phyloP scores from a whole-genome alignment of 1,140 invertebrate species.

The Ips nitidus region DNA sequence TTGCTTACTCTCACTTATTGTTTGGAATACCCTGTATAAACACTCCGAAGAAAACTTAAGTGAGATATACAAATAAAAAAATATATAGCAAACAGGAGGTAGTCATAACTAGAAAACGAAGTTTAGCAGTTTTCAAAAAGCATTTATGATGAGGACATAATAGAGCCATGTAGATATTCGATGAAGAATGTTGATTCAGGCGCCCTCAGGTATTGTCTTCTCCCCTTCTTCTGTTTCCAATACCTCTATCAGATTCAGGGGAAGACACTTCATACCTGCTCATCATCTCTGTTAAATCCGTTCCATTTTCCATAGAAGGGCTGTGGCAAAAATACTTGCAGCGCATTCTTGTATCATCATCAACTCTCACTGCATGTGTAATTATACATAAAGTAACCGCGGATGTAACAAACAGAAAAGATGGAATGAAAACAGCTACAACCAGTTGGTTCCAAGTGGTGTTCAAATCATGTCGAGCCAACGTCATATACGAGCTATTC shows the following conservation, averaged over 20 bases:
- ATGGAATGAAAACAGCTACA: conserved; percentile 76
- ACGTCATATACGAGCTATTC: conserved; percentile 58
- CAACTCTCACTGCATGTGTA: conserved; percentile 84
- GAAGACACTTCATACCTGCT: conserved; percentile 49
- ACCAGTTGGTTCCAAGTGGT: conserved; percentile 78
- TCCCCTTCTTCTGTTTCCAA: too few species aligned
- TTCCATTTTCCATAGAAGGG: conserved; percentile 28
- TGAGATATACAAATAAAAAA: too few species aligned
- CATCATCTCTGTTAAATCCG: conserved; percentile 47
- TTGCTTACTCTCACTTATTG: too few species aligned
- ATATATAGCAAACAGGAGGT: too few species aligned
- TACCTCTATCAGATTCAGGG: conserved; percentile 42
- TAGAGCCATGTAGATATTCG: too few species aligned
- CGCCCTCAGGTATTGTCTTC: too few species aligned
- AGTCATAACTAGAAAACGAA: too few species aligned
- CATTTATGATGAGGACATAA: too few species aligned
- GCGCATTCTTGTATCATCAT: conserved; percentile 85
- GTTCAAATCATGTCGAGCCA: conserved; percentile 76
- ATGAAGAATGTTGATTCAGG: too few species aligned
- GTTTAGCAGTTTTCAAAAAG: too few species aligned
- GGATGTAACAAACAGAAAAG: conserved; percentile 79
- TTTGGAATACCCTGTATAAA: too few species aligned
- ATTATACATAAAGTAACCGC: conserved; percentile 82
- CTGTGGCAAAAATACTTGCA: conserved; percentile 71
- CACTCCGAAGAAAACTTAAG: too few species aligned